Evolutionary conservation across 1,140 invertebrate species (phyloP).

Genomic region (Magallana gigas): DNA sequence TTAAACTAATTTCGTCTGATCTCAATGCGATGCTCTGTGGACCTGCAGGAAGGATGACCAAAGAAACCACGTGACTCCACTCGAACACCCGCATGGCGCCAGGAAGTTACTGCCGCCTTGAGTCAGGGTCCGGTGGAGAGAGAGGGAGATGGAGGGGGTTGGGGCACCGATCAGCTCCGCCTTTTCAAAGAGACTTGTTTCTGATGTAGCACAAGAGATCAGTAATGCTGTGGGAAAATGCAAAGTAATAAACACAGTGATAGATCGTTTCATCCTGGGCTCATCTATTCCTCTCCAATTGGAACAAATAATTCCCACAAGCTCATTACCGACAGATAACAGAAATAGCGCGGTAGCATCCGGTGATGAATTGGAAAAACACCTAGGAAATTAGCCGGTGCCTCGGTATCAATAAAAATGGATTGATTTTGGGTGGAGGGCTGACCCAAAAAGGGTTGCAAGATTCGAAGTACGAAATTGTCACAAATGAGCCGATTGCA

Average conservation of each 20-base stretch:
- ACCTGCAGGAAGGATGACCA: background rate
- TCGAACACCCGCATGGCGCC: background rate
- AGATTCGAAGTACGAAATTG: no score
- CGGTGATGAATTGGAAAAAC: slow-evolving; percentile 23
- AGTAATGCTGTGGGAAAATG: background rate
- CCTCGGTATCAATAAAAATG: background rate
- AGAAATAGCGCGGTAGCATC: slow-evolving; percentile 22
- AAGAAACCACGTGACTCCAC: background rate
- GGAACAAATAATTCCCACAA: slow-evolving; percentile 36
- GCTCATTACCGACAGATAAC: slow-evolving; percentile 21
- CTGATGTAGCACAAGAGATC: background rate
- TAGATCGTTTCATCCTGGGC: slow-evolving; percentile 22
- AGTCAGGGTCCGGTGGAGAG: background rate
- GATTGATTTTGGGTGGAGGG: background rate
- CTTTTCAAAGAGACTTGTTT: background rate
- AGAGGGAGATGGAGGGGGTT: no score
- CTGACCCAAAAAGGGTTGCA: no score
- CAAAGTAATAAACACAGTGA: slow-evolving; percentile 6
- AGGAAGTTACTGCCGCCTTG: background rate
- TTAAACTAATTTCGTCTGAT: background rate
- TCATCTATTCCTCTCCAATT: slow-evolving; percentile 14
- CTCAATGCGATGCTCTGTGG: background rate
- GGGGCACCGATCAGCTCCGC: background rate
- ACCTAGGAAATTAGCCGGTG: slow-evolving; percentile 20
- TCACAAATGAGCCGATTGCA: no score